Evolutionary conservation across 2,888 invertebrate genomes (phyloP).

Genomic region (Drosophila sordidula): DNA sequence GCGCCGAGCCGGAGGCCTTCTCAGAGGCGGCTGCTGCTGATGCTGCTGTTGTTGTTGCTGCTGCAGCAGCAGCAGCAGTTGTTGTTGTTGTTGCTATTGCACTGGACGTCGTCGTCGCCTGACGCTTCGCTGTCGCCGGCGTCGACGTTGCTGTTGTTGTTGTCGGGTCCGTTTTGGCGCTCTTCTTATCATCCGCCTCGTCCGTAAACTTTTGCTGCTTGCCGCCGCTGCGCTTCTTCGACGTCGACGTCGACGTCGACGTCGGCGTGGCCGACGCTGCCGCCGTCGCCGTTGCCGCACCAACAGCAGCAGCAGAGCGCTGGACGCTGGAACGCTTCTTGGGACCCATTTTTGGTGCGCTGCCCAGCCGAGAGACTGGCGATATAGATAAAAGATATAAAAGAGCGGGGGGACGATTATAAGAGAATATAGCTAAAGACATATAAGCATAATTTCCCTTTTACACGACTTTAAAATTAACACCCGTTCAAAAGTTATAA

Average conservation of each 20-base stretch:
- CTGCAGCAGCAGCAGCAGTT: too few species aligned
- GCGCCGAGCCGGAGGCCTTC: slow-evolving; percentile 6
- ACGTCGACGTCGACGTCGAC: slow-evolving; percentile 25
- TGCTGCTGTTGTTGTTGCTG: slow-evolving; percentile 19
- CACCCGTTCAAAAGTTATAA: too few species aligned
- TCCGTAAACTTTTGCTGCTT: slow-evolving; percentile 63
- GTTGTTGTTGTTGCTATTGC: slow-evolving; percentile 10
- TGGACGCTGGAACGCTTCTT: slow-evolving; percentile 83
- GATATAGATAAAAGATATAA: not conserved
- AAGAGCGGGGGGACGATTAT: not conserved
- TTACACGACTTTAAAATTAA: too few species aligned
- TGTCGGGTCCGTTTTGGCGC: slow-evolving; percentile 44
- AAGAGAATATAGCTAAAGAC: not conserved
- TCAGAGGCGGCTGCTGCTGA: not conserved
- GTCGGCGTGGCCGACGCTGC: not conserved
- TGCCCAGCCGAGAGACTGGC: slow-evolving; percentile 38
- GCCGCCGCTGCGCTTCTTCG: slow-evolving; percentile 73
- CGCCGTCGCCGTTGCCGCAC: slow-evolving; percentile 24
- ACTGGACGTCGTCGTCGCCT: slow-evolving; percentile 5
- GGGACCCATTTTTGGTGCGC: slow-evolving; percentile 77
- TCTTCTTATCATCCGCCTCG: slow-evolving; percentile 54
- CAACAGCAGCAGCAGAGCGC: slow-evolving; percentile 60
- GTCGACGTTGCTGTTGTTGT: not conserved
- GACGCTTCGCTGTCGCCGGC: slow-evolving; percentile 14
- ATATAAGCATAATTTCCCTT: too few species aligned